These are phyloP conservation scores for Tholera decimalis DNA, from an alignment of 2,888 invertebrate genomes.

Conservation along the genomic window DNA sequence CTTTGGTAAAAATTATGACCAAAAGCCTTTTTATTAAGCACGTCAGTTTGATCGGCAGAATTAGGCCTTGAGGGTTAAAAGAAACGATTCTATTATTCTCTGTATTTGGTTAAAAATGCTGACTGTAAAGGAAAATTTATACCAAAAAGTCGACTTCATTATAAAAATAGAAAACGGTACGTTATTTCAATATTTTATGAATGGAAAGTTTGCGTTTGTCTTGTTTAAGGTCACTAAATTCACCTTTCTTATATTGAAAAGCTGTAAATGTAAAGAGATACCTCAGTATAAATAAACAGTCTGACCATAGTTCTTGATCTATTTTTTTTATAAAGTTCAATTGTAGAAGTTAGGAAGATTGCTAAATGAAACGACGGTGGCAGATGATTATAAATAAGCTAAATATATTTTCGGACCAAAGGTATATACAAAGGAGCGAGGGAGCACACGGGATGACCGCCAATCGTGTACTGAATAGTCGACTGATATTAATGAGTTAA, in stretches of 20 bases:
- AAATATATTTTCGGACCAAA: too few relatives aligned
- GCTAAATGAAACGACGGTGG: too few relatives aligned
- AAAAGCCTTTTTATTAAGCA: slow-evolving; percentile 22
- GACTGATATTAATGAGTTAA: too few relatives aligned
- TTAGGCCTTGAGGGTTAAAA: slow-evolving; percentile 13
- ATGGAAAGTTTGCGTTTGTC: slow-evolving; percentile 7
- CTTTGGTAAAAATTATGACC: slow-evolving; percentile 28
- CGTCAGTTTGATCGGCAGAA: slow-evolving; percentile 37
- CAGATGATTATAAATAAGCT: too few relatives aligned
- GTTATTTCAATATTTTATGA: slow-evolving; percentile 15
- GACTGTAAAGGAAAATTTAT: slow-evolving; percentile 1
- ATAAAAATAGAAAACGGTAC: slow-evolving; percentile 2
- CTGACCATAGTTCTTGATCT: too few relatives aligned
- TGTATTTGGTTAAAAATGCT: slow-evolving; percentile 5
- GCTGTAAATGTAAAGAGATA: not conserved
- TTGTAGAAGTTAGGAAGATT: too few relatives aligned
- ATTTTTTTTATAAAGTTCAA: too few relatives aligned
- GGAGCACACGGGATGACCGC: too few relatives aligned
- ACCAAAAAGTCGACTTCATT: not conserved
- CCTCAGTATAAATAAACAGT: not conserved
- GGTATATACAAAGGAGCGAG: too few relatives aligned
- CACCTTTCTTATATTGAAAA: not conserved
- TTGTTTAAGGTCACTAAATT: not conserved
- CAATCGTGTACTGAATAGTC: too few relatives aligned
- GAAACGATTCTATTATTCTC: slow-evolving; percentile 19